Conservation (phyloP, 2,113 vertebrate species). For the Pseudolaguvia tuberculata region DNA sequence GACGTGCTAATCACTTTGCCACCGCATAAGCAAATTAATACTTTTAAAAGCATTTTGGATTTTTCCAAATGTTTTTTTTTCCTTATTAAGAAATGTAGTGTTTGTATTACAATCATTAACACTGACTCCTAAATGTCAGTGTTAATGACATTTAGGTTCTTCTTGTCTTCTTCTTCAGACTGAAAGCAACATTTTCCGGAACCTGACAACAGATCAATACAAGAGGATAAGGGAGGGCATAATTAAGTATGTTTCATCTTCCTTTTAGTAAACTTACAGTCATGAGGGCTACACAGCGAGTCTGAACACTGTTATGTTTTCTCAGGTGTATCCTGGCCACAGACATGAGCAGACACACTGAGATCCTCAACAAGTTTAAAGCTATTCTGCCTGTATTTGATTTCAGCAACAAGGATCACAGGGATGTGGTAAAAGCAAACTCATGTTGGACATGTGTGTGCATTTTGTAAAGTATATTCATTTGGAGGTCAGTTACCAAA, state of each 20-base stretch:
- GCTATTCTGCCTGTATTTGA: slow-evolving; percentile 66
- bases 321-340: slow-evolving; percentile 73
- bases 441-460: neutral
- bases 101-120: neutral
- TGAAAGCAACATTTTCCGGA: slow-evolving; percentile 75
- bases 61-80: too few species aligned
- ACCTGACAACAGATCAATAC: slow-evolving; percentile 69
- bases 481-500: neutral
- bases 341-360: slow-evolving; percentile 71
- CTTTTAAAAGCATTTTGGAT: too few species aligned
- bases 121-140: slow-evolving; percentile 1
- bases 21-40: too few species aligned
- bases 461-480: neutral
- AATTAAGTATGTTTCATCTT: slow-evolving; percentile 64
- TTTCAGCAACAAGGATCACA: slow-evolving; percentile 73
- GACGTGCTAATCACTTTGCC: too few species aligned
- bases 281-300: neutral
- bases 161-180: slow-evolving; percentile 50
- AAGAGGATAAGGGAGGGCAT: slow-evolving; percentile 73
- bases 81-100: too few species aligned
- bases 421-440: slow-evolving; percentile 63
- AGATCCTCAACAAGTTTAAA: slow-evolving; percentile 74
- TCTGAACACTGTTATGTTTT: slow-evolving; percentile 13
- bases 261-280: neutral
- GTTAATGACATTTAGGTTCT: too few species aligned